These are phyloP conservation scores for Ciconia nigra DNA, from an alignment of 2,797 vertebrate species.

Conservation along the genomic window DNA sequence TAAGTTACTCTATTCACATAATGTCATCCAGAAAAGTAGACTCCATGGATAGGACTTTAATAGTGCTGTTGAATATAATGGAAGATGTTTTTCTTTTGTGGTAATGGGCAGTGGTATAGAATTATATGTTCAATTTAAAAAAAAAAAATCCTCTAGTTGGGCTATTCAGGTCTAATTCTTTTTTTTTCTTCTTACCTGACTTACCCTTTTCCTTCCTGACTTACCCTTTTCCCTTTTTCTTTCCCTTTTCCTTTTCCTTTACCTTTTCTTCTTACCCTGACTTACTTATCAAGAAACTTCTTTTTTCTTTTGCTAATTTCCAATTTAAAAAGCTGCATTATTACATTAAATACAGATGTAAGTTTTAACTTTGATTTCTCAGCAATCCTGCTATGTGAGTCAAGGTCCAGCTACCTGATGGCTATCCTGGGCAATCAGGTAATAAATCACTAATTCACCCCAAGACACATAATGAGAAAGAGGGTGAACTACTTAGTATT, in stretches of 20 bases:
- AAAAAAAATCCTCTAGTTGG: neutral
- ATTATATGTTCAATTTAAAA: neutral
- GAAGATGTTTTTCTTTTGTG: neutral
- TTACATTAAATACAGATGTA: neutral
- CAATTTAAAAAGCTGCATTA: neutral
- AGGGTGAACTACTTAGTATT: neutral
- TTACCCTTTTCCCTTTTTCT: no score
- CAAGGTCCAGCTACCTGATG: neutral
- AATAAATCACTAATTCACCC: neutral
- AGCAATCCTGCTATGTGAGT: neutral
- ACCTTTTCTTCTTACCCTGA: no score
- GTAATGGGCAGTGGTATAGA: neutral
- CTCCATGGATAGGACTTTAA: neutral
- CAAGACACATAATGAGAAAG: neutral
- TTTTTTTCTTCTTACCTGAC: neutral
- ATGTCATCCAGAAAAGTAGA: neutral
- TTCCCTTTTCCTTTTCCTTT: no score
- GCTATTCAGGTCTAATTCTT: neutral
- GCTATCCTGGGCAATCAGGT: neutral
- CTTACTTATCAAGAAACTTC: neutral
- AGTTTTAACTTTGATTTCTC: neutral
- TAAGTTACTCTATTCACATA: neutral
- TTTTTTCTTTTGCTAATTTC: neutral
- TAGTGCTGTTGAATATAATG: neutral
- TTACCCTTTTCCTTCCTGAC: neutral